Evolutionary conservation across 2,797 vertebrate species (phyloP), one percentile per base, ranked within the genome.

Genomic region (Platyrinchus mystaceus): DNA sequence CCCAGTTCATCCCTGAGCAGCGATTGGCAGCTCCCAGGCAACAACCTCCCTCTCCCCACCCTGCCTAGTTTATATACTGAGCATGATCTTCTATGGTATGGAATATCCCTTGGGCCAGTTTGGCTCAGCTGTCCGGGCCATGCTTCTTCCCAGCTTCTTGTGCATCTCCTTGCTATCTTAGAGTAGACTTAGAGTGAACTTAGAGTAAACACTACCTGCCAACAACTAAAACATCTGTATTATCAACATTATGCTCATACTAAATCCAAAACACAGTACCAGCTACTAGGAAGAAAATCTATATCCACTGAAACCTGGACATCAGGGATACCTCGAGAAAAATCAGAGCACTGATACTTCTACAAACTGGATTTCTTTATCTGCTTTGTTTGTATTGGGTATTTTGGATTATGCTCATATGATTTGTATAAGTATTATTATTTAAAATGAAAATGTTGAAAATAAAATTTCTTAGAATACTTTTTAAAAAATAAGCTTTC

Each of bases 161-260:
- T 44, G 24, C n/a, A 21, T 15, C 50, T 58, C 28, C 24, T 50
- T 0, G 0, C 37, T 46, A n/a, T n/a, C n/a, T n/a, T n/a, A n/a
- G n/a, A n/a, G n/a, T n/a, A n/a, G n/a, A n/a, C n/a, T n/a, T n/a
- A n/a, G n/a, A n/a, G n/a, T n/a, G n/a, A n/a, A 52, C 6, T 39
- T 26, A 14, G 43, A 34, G 14, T 32, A 30, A 70, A 17, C 50
- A 46, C n/a, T 77, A 58, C 37, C 21, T 21, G 39, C 20, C 37
- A 34, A 64, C n/a, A 67, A 20, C 8, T 34, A 36, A 27, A 47
- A 47, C 26, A 39, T 32, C 44, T 30, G 53, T 67, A 14, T 58
- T 83, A 50, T 26, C 87, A 46, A 10, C 17, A 27, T 58, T 64
- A 39, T 58, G 26, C n/a, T 82, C 36, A 37, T 10, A 10, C 43